Evolutionary conservation across 2,113 vertebrate genomes (phyloP), one percentile per base, ranked within the genome.

Genomic region (Syngnathus scovelli): DNA sequence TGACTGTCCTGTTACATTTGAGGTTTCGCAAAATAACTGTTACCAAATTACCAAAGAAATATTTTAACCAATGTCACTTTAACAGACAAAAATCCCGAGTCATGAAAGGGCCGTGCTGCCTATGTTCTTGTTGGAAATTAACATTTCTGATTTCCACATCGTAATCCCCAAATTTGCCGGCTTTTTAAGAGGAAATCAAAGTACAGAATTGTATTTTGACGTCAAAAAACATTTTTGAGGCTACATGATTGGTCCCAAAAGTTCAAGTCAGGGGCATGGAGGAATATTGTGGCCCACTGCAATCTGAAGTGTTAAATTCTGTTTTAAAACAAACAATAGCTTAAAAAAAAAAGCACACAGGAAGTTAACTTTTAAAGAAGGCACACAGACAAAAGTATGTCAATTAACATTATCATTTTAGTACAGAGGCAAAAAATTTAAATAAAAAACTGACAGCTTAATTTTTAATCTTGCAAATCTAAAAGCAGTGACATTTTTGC

Each of bases 141-240:
- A 55, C 11, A 36, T 18, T 58, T 58, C 5, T 9, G 23, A 58
- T 36, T 56, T 33, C 16, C 23, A 56, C 54, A 33, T 56, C 12
- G 13, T 16, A 18, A 36, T 58, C 13, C 27, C 27, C 6, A 58
- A 13, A 36, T 56, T 33, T 54, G 8, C 9, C 64, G 33, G 64
- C 63, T 64, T 39, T 4, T 58, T 61, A 23, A 51, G n/a, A 52
- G 8, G 8, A n/a, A 21, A 8, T 52, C 43, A 74, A 73, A 86
- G 79, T 80, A 85, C 75, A 69, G 68, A 69, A 68, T 49, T 37
- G 9, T 44, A 71, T 72, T 55, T 69, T 36, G 58, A 12, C 1
- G 21, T 27, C 6, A 7, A 56, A 16, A 33, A 13, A 21, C 33
- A 58, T 37, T 60, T 43, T 61, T 41, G 38, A 61, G 60, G 60